Conservation (phyloP, 2,113 vertebrate genomes). For the Mionectes macconnelli region DNA sequence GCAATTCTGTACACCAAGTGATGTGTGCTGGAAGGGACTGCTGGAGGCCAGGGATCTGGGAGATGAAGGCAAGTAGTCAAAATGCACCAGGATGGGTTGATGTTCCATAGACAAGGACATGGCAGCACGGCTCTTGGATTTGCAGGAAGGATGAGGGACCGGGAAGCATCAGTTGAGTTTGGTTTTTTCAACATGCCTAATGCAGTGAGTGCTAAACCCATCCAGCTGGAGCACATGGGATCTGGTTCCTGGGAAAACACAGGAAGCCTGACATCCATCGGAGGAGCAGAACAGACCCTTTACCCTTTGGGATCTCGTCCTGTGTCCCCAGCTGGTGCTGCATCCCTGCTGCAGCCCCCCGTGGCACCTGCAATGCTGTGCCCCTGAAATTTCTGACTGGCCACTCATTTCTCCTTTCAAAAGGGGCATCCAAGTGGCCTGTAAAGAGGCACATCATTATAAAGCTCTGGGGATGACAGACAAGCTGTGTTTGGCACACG, state of each 20-base stretch:
- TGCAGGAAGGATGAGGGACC: background rate
- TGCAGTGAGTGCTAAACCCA: background rate
- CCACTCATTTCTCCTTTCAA: background rate
- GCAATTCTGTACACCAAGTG: background rate
- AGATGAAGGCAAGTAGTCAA: background rate
- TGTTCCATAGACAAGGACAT: background rate
- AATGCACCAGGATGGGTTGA: background rate
- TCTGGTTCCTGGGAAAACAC: background rate
- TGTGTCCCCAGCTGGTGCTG: background rate
- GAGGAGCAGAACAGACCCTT: background rate
- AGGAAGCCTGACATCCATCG: fast-evolving
- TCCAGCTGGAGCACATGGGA: background rate
- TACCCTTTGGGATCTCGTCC: background rate
- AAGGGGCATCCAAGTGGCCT: background rate
- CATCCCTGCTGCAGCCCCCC: background rate
- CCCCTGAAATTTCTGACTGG: background rate
- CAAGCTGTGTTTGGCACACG: background rate
- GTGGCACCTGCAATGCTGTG: background rate
- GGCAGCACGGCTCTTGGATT: background rate
- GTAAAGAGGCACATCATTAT: conserved; percentile 4
- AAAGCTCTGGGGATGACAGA: background rate
- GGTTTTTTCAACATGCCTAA: background rate
- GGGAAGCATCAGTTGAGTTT: background rate
- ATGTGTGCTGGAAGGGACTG: background rate
- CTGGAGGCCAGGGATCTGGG: background rate